Evolutionary conservation across 2,113 vertebrate genomes (phyloP), one percentile per base, ranked within the genome.

Genomic region (Charina bottae): DNA sequence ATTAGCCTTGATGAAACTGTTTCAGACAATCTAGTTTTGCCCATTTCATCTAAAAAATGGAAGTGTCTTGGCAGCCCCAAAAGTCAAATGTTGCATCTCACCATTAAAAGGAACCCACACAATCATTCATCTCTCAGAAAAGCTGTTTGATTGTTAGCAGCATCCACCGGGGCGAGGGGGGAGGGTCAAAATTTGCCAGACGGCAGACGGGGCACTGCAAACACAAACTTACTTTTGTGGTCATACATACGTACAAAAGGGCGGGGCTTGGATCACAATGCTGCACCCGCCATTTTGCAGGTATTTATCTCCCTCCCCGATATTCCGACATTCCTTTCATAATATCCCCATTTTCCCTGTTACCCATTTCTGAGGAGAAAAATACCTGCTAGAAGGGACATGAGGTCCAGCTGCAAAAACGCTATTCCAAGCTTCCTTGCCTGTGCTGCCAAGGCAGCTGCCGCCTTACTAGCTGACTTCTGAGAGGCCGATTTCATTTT

Each of bases 311-410:
- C 33, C n/a, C 68, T 78, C 68, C 33, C 72, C 21, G 17, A 42
- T 21, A 78, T 78, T 42, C 72, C 8, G 33, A 42, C 37, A 78
- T 78, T 42, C 33, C 19, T 78, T 49, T 42, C 72, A 78, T 42
- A 17, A 49, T 9, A 0, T 78, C 55, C 2, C 9, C 5, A 37
- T 1, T 1, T 0, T 0, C 2, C 21, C 26, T 2, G 1, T 59
- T 58, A 59, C 37, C 24, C 33, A 84, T 24, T 28, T 83, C 37
- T 49, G 15, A 24, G 8, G 13, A 24, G 24, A 37, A 37, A 2
- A 28, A 21, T 96, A 98, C 98, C 98, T 93, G 98, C 96, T 2
- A 98, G 95, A 17, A 99, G 97, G 3, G 94, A 86, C 93, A 96
- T 93, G 2, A 96, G 28, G 1, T 78, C 92, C 33, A 98, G 90